Conservation (phyloP, 2,113 vertebrate genomes). For the Mustela lutreola region DNA sequence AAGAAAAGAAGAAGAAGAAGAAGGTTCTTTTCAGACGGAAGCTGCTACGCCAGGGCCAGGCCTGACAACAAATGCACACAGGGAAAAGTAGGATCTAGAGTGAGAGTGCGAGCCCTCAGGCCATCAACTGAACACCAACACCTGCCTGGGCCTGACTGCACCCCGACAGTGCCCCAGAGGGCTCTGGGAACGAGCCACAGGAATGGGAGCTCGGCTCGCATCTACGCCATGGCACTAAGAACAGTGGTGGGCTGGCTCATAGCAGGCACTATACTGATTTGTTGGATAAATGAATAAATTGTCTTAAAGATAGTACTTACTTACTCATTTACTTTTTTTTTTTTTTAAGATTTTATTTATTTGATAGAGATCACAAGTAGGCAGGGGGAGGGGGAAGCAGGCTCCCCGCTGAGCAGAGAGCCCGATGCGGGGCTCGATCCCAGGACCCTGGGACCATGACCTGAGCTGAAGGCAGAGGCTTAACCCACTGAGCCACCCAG, state of each 20-base stretch:
- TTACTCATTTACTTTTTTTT: background rate
- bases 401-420: too few relatives aligned
- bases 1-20: too few relatives aligned
- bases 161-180: background rate
- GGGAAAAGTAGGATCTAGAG: too few relatives aligned
- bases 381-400: too few relatives aligned
- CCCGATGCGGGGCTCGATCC: too few relatives aligned
- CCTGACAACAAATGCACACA: background rate
- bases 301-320: background rate
- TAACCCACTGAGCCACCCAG: too few relatives aligned
- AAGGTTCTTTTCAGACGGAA: background rate
- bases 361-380: background rate
- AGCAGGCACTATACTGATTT: background rate
- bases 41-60: background rate
- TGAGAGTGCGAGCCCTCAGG: too few relatives aligned
- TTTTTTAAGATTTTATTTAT: background rate
- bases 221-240: too few relatives aligned
- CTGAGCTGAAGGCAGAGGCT: too few relatives aligned
- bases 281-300: background rate
- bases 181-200: too few relatives aligned
- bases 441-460: too few relatives aligned
- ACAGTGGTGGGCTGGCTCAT: rapidly evolving
- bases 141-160: background rate
- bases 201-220: background rate
- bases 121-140: background rate